A percentile compares a stretch with the other conserved stretches of the same genome.
These are phyloP conservation scores for Marmota flaviventris DNA, from an alignment of 2,113 vertebrate genomes.

Conservation along the genomic window DNA sequence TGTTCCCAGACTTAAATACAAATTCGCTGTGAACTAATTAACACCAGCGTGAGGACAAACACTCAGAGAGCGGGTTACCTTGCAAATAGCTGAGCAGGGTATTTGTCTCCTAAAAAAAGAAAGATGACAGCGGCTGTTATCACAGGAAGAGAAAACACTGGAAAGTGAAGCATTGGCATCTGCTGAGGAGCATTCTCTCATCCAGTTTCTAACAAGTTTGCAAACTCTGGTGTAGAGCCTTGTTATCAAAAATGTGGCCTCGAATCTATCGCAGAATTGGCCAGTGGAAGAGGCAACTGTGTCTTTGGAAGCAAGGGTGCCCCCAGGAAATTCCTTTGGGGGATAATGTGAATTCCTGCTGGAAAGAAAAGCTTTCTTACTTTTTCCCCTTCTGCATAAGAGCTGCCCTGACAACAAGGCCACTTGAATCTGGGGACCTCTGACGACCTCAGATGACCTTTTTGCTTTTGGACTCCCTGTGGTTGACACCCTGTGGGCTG, in stretches of 20 bases:
- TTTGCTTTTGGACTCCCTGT: not conserved
- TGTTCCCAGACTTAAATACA: conserved; percentile 79
- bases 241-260: not conserved
- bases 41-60: conserved; percentile 66
- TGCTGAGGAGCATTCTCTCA: not conserved
- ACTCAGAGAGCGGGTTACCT: conserved; percentile 66
- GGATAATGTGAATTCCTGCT: not conserved
- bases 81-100: conserved; percentile 53
- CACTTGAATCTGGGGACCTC: not conserved
- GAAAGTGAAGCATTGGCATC: not conserved
- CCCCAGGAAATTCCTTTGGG: not conserved
- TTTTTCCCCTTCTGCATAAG: not conserved
- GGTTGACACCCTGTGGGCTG: not conserved
- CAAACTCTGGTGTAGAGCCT: not conserved
- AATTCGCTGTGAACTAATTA: conserved; percentile 83
- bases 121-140: conserved; percentile 56
- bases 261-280: not conserved
- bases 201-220: conserved; percentile 38
- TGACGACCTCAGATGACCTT: not conserved
- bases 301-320: not conserved
- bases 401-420: not conserved
- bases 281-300: not conserved
- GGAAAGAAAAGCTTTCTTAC: not conserved
- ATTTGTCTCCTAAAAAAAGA: conserved; percentile 76
- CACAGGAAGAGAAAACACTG: conserved; percentile 64